phyloP scores from a whole-genome alignment of 2,888 invertebrate species.

The Caenorhabditis drosophilae region DNA sequence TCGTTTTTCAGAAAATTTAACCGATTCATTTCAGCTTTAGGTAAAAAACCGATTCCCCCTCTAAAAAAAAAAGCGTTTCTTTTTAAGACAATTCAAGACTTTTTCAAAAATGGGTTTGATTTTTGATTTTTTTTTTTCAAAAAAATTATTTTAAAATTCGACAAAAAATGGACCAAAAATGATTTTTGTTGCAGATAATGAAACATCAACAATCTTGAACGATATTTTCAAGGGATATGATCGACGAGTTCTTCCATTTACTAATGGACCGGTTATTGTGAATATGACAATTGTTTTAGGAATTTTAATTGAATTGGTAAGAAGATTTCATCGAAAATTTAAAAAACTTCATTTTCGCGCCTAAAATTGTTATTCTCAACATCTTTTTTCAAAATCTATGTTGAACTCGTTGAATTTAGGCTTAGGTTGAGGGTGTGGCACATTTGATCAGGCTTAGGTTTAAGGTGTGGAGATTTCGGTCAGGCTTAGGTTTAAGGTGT shows the following conservation, averaged over 20 bases:
- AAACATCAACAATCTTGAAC: conserved; percentile 50
- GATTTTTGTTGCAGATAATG: conserved; percentile 33
- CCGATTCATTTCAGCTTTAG: no score
- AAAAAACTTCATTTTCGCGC: background rate
- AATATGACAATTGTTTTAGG: conserved; percentile 65
- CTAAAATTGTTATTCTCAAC: background rate
- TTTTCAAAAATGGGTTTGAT: background rate
- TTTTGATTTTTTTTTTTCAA: conserved; percentile 4
- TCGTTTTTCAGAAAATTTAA: no score
- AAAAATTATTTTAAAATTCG: background rate
- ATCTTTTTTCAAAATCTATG: no score
- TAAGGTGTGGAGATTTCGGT: no score
- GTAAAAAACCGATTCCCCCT: no score
- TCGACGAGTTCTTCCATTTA: conserved; percentile 58
- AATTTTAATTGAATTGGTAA: conserved; percentile 62
- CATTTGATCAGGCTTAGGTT: no score
- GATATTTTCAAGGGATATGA: conserved; percentile 59
- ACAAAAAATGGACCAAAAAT: background rate
- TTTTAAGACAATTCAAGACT: conserved; percentile 5
- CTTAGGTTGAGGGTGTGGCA: no score
- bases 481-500: no score
- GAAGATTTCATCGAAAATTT: background rate
- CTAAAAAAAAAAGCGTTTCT: no score
- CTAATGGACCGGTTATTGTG: conserved; percentile 58
- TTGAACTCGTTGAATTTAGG: no score